Evolutionary conservation across 2,113 vertebrate species (phyloP).

Genomic region (Panthera uncia): DNA sequence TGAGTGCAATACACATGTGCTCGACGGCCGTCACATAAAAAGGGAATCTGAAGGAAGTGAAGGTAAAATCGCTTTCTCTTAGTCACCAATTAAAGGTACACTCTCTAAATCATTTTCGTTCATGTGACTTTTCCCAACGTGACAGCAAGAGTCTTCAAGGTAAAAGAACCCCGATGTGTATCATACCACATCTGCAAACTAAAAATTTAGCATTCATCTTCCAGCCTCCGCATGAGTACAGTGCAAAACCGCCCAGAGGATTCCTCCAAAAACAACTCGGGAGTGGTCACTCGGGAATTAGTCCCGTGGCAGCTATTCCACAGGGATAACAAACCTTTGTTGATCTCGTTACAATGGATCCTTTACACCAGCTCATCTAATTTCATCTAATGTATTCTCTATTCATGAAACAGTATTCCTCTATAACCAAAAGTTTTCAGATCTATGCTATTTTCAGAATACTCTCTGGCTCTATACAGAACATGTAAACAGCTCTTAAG

Average conservation of each 20-base stretch:
- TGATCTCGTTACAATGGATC: slow-evolving; percentile 14
- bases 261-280: neutral
- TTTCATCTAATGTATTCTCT: neutral
- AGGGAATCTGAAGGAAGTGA: neutral
- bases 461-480: neutral
- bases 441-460: neutral
- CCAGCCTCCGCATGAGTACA: neutral
- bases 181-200: neutral
- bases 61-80: neutral
- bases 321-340: neutral
- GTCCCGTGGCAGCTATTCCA: neutral
- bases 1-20: neutral
- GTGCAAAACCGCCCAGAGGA: neutral
- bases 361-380: neutral
- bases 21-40: neutral
- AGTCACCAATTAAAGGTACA: neutral
- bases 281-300: neutral
- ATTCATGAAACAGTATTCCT: neutral
- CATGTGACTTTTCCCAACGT: neutral
- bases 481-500: neutral
- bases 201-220: neutral
- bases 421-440: neutral
- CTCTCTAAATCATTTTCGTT: neutral
- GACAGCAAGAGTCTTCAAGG: neutral
- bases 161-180: neutral